These are phyloP conservation scores for Orgyia antiqua DNA, from an alignment of 2,888 invertebrate species.

Conservation along the genomic window DNA sequence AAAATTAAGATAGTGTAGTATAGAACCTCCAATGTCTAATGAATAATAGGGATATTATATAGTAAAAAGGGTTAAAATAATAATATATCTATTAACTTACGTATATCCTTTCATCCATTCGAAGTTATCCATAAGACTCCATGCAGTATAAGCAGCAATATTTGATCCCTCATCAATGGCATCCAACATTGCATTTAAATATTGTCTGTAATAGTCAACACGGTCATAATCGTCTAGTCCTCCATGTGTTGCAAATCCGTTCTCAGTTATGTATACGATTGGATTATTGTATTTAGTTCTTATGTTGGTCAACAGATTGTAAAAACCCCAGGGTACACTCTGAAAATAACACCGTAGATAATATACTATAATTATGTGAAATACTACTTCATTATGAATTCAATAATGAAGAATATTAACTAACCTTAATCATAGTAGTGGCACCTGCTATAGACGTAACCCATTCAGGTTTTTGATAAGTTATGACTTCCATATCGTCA, in stretches of 20 bases:
- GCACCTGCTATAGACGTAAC: slow-evolving; percentile 5
- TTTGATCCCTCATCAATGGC: slow-evolving; percentile 4
- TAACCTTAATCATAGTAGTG: slow-evolving; percentile 31
- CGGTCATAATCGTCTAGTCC: slow-evolving; percentile 58
- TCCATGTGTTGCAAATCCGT: slow-evolving; percentile 50
- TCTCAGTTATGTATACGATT: slow-evolving; percentile 75
- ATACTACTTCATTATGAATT: too few relatives aligned
- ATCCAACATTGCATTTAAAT: slow-evolving; percentile 44
- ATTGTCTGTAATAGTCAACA: slow-evolving; percentile 44
- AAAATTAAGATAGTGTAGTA: too few relatives aligned
- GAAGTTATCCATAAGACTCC: slow-evolving; percentile 6
- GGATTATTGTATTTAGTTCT: slow-evolving; percentile 67
- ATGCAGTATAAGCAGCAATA: slow-evolving; percentile 2
- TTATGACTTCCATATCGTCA: slow-evolving; percentile 28
- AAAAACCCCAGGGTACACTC: slow-evolving; percentile 76
- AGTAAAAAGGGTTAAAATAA: too few relatives aligned
- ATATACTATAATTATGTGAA: neutral
- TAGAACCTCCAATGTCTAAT: too few relatives aligned
- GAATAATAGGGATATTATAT: too few relatives aligned
- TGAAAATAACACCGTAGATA: slow-evolving; percentile 11
- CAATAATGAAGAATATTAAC: too few relatives aligned
- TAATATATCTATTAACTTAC: too few relatives aligned
- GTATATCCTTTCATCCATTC: slow-evolving; percentile 7
- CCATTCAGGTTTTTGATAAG: slow-evolving; percentile 18
- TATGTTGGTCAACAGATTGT: slow-evolving; percentile 70